A percentile compares a stretch with the other conserved stretches of the same genome.
These are phyloP conservation scores for Caracal caracal DNA, from an alignment of 2,113 vertebrate species.

Conservation along the genomic window DNA sequence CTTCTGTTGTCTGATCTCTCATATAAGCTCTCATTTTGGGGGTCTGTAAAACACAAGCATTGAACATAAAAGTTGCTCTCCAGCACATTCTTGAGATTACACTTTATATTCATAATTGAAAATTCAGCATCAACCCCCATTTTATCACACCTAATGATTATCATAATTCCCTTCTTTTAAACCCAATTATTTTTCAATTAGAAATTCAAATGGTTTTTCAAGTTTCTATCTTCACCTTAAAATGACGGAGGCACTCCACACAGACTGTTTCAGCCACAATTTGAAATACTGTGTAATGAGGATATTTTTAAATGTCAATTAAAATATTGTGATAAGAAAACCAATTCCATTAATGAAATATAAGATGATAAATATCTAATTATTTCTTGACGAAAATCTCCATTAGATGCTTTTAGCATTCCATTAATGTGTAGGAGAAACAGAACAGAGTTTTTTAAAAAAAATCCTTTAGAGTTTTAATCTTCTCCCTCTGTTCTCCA, in stretches of 20 bases:
- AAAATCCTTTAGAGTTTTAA: not conserved
- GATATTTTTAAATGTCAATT: constrained; percentile 23
- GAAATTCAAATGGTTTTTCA: constrained; percentile 81
- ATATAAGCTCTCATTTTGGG: not conserved
- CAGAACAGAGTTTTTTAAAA: not conserved
- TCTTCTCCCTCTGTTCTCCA: not conserved
- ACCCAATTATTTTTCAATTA: constrained; percentile 79
- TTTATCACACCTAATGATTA: not conserved
- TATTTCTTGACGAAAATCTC: constrained; percentile 49
- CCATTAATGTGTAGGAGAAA: not conserved
- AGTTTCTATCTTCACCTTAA: constrained; percentile 64
- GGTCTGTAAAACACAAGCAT: not conserved
- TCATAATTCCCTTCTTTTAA: constrained; percentile 68
- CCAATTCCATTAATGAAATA: constrained; percentile 12
- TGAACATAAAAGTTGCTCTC: not conserved
- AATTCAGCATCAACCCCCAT: not conserved
- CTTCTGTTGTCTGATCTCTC: not conserved
- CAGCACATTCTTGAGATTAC: not conserved
- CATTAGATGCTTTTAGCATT: constrained; percentile 11
- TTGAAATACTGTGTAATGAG: constrained; percentile 27
- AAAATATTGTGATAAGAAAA: constrained; percentile 61
- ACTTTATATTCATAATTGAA: not conserved
- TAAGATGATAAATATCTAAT: constrained; percentile 40
- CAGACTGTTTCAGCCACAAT: constrained; percentile 42
- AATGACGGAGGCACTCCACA: constrained; percentile 65